These are phyloP conservation scores for Nebria salina DNA, from an alignment of 2,888 invertebrate species.

Conservation along the genomic window DNA sequence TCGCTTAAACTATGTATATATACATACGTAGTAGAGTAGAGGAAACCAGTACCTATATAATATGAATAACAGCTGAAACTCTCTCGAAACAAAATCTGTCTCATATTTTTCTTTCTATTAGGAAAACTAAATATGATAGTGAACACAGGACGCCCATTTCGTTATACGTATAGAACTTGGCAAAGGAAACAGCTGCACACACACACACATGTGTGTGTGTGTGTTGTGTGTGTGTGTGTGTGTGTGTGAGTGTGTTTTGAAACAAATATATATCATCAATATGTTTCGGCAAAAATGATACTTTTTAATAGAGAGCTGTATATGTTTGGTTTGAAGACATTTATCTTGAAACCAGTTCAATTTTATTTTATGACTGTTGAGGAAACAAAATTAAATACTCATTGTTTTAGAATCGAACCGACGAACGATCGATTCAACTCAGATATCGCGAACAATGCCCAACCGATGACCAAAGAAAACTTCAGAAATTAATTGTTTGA, in stretches of 20 bases:
- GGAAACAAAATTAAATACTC: slow-evolving; percentile 10
- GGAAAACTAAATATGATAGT: slow-evolving; percentile 22
- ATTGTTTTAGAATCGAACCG: slow-evolving; percentile 8
- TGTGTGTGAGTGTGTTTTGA: not conserved
- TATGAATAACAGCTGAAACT: slow-evolving; percentile 1
- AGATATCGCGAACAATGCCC: not conserved
- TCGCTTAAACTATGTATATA: not conserved
- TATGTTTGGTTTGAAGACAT: not conserved
- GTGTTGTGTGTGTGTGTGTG: not conserved
- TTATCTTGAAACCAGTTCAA: not conserved
- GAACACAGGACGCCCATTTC: slow-evolving; percentile 9
- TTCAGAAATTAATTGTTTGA: not conserved
- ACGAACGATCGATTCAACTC: not conserved
- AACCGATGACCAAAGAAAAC: not conserved
- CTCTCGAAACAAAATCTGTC: not conserved
- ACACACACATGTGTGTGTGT: no score
- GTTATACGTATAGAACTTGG: slow-evolving; percentile 8
- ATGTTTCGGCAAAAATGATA: not conserved
- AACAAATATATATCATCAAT: not conserved
- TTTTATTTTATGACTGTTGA: slow-evolving; percentile 9
- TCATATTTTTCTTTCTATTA: slow-evolving; percentile 24
- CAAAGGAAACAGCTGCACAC: slow-evolving; percentile 17
- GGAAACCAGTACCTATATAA: not conserved
- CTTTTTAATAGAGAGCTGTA: not conserved
- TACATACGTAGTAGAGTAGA: not conserved